Conservation (phyloP, 2,113 vertebrate genomes). For the Laticauda colubrina region DNA sequence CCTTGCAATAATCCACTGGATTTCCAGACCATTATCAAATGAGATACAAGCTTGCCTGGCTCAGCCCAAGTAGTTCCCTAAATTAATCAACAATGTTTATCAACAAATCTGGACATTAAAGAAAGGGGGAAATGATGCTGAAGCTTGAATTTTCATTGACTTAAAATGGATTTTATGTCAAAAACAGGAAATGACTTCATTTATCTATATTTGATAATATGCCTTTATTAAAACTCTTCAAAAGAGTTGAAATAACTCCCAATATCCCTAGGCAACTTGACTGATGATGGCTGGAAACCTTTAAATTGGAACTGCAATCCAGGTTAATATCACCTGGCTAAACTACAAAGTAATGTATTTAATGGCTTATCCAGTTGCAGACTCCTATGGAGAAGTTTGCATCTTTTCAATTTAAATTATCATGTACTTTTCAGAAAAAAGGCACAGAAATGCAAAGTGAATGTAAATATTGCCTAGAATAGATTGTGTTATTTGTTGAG, state of each 20-base stretch:
- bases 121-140: neutral
- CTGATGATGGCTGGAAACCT: neutral
- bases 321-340: neutral
- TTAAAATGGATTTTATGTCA: neutral
- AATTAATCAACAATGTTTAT: slow-evolving; percentile 61
- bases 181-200: neutral
- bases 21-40: slow-evolving; percentile 81
- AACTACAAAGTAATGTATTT: neutral
- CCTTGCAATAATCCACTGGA: slow-evolving; percentile 89
- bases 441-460: neutral
- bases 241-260: neutral
- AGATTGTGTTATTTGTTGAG: neutral
- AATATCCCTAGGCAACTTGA: neutral
- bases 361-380: neutral
- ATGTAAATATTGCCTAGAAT: neutral
- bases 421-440: neutral
- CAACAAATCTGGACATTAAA: slow-evolving; percentile 36
- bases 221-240: neutral
- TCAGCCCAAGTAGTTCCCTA: slow-evolving; percentile 65
- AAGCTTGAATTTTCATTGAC: neutral
- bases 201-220: neutral
- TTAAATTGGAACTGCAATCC: neutral
- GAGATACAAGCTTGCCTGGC: slow-evolving; percentile 65
- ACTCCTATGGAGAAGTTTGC: neutral
- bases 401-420: neutral